A percentile compares a stretch with the other conserved stretches of the same genome.
Evolutionary conservation across 2,888 invertebrate species (phyloP).

Genomic region (Xestia sexstrigata): DNA sequence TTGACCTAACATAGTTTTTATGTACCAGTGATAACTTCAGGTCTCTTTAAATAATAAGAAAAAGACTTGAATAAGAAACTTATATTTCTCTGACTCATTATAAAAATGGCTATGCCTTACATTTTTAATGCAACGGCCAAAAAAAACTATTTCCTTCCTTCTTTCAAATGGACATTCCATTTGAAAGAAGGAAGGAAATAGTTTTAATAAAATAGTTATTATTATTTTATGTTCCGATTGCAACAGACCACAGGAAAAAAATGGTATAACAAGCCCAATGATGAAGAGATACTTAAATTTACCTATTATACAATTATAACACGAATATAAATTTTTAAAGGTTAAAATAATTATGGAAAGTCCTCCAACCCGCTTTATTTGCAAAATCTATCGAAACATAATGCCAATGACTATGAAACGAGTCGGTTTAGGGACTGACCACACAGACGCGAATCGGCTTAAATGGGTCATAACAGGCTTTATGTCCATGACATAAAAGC

Average conservation of each 20-base stretch:
- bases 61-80: not conserved
- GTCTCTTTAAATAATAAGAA: not conserved
- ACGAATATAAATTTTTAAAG: not conserved
- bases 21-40: constrained; percentile 25
- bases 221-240: not conserved
- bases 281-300: not conserved
- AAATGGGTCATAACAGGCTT: not conserved
- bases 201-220: no score
- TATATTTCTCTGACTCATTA: constrained; percentile 1
- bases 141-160: no score
- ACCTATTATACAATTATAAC: not conserved
- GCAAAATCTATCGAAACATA: not conserved
- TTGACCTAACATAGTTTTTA: constrained; percentile 23
- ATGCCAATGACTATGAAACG: not conserved
- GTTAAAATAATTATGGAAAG: not conserved
- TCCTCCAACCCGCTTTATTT: not conserved
- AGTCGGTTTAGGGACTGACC: not conserved
- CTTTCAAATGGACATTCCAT: not conserved
- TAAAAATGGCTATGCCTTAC: not conserved
- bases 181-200: not conserved
- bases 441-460: not conserved
- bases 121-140: not conserved
- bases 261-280: not conserved
- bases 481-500: not conserved
- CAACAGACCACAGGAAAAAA: not conserved